Evolutionary conservation across 2,797 vertebrate species (phyloP).

Genomic region (Falco biarmicus): DNA sequence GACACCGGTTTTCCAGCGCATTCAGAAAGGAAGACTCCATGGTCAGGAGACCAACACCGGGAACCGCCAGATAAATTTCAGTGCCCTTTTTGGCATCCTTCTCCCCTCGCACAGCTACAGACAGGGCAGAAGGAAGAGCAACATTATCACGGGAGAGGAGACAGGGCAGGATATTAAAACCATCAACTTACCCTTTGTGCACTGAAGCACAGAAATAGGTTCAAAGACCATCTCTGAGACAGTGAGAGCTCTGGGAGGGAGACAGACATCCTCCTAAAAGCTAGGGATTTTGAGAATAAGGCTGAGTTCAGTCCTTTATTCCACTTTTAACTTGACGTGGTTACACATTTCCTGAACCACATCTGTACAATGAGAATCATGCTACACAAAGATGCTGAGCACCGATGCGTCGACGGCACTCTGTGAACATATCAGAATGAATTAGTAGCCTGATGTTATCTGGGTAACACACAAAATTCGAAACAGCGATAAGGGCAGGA

Average conservation of each 20-base stretch:
- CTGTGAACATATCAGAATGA: background rate
- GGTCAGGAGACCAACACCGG: background rate
- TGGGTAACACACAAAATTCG: background rate
- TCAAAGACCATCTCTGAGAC: background rate
- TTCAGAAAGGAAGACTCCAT: background rate
- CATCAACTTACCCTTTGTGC: background rate
- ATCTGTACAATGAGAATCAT: background rate
- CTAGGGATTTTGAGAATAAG: background rate
- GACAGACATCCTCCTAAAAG: background rate
- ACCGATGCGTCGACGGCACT: background rate
- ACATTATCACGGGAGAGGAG: background rate
- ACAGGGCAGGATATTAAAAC: background rate
- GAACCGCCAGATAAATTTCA: background rate
- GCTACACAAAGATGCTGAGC: background rate
- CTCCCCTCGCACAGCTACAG: background rate
- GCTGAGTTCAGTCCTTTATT: background rate
- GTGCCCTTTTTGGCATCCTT: background rate
- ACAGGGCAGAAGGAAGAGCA: background rate
- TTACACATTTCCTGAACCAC: background rate
- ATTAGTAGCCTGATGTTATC: background rate
- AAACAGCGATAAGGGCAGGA: background rate
- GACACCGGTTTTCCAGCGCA: background rate
- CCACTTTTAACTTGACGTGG: background rate
- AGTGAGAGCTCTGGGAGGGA: background rate
- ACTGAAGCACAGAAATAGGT: background rate